Percentiles rank a stretch among this genome's conserved stretches.
Evolutionary conservation across 2,888 invertebrate species (phyloP).

Genomic region (Gisinianus flammeolus): DNA sequence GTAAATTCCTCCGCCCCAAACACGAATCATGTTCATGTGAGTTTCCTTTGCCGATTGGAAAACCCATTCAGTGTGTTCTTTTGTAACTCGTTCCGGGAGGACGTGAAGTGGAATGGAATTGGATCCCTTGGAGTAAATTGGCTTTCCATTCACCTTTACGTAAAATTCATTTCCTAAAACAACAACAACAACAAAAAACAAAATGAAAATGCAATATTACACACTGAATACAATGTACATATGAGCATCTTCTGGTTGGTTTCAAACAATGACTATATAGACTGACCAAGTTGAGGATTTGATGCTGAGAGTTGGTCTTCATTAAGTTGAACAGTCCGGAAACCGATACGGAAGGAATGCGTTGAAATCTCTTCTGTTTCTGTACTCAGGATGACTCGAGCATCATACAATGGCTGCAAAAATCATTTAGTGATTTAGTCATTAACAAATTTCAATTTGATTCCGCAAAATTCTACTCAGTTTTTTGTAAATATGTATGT

Average conservation of each 20-base stretch:
- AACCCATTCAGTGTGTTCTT: constrained; percentile 61
- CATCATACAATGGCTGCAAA: constrained; percentile 69
- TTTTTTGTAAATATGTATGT: too few species aligned
- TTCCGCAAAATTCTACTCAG: neutral
- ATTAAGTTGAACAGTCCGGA: constrained; percentile 82
- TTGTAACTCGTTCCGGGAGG: constrained; percentile 62
- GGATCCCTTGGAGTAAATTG: constrained; percentile 66
- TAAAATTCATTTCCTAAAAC: constrained; percentile 63
- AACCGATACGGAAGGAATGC: constrained; percentile 75
- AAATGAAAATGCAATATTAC: constrained; percentile 2
- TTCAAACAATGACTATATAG: neutral
- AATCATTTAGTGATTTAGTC: neutral
- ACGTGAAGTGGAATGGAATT: constrained; percentile 66
- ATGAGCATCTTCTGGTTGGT: neutral
- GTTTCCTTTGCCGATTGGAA: constrained; percentile 62
- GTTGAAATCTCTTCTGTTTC: constrained; percentile 40
- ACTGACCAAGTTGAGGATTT: constrained; percentile 7
- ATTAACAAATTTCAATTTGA: neutral
- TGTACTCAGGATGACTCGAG: constrained; percentile 66
- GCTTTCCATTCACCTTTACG: constrained; percentile 65
- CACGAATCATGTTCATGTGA: constrained; percentile 66
- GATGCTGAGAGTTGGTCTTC: constrained; percentile 68
- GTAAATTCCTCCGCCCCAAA: constrained; percentile 68
- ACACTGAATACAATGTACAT: too few species aligned
- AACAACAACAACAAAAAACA: neutral